A percentile compares a stretch with the other conserved stretches of the same genome.
Conservation (phyloP, 2,797 vertebrate species). For the Helostoma temminkii region DNA sequence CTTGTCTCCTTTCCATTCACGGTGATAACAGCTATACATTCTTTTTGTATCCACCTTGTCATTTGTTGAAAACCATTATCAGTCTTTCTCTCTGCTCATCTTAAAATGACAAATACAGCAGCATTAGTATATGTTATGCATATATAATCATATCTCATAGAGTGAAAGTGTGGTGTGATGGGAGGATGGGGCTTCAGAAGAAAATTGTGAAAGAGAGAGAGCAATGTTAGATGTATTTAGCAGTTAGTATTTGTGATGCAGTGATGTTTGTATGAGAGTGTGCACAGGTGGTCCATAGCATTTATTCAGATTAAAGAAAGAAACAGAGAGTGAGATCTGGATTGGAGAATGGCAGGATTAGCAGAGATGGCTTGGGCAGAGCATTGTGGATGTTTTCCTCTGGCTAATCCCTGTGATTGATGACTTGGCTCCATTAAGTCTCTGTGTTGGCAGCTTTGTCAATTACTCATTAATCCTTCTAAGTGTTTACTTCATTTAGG, state of each 20-base stretch:
- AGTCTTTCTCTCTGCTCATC: conserved; percentile 6
- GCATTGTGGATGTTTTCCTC: conserved; percentile 63
- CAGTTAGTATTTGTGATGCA: neutral
- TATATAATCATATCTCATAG: conserved; percentile 16
- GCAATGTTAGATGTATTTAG: neutral
- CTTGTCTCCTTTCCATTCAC: neutral
- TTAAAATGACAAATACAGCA: conserved; percentile 25
- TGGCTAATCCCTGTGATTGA: conserved; percentile 75
- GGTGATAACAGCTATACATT: conserved; percentile 10
- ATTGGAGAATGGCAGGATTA: conserved; percentile 59
- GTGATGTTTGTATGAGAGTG: neutral
- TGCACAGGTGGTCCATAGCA: conserved; percentile 23
- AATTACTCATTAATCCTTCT: conserved; percentile 74
- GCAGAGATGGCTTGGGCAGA: conserved; percentile 34
- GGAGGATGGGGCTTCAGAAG: neutral
- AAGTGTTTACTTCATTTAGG: conserved; percentile 64
- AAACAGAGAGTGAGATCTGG: conserved; percentile 22
- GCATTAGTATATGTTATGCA: neutral
- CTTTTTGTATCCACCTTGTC: neutral
- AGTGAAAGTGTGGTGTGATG: conserved; percentile 6
- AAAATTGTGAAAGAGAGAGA: neutral
- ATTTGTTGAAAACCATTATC: conserved; percentile 6
- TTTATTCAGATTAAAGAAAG: conserved; percentile 40
- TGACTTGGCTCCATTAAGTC: conserved; percentile 71
- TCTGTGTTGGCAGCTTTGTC: conserved; percentile 63